Evolutionary conservation across 2,113 vertebrate genomes (phyloP), one percentile per base, ranked within the genome.

Genomic region (Chelonoidis abingdonii): DNA sequence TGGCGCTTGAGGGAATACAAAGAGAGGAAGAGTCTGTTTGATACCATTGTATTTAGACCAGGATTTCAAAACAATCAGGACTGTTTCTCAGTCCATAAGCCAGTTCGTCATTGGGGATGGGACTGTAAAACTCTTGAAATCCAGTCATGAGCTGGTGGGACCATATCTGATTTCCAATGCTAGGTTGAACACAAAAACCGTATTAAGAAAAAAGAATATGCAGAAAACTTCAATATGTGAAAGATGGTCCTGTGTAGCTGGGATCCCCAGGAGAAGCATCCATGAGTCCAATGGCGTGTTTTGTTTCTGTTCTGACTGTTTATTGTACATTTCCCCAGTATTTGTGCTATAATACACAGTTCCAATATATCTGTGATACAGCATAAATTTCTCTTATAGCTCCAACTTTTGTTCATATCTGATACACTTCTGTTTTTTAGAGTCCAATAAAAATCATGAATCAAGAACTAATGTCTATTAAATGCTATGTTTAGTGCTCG

Each of bases 381-480:
- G 80, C 3, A 35, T 4, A 25, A 53, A 8, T 78, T 86, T 82
- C 11, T 62, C 2, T 89, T 89, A 52, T 52, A 10, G 17, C 31
- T 69, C 31, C 2, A 80, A 53, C 88, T 80, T 84, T 35, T 89
- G 35, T 57, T 91, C 41, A 11, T 21, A 38, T 95, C 52, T 78
- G 86, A 85, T 81, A 62, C 72, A 1, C 85, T 93, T 87, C n/a
- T 52, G 6, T 54, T 65, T 83, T 78, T 89, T 56, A 91, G 75
- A 83, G 72, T 94, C 12, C 0, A 1, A 21, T 84, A 72, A 76
- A 72, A 82, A 83, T 78, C 89, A 84, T 90, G 79, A 93, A 56
- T 72, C 72, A 7, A 78, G 82, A 83, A 90, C 69, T 90, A 86
- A 89, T 92, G 24, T 29, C 92, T 86, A 86, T 72, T 83, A 69